Evolutionary conservation across 2,797 vertebrate species (phyloP).

Genomic region (Phoeniculus purpureus): DNA sequence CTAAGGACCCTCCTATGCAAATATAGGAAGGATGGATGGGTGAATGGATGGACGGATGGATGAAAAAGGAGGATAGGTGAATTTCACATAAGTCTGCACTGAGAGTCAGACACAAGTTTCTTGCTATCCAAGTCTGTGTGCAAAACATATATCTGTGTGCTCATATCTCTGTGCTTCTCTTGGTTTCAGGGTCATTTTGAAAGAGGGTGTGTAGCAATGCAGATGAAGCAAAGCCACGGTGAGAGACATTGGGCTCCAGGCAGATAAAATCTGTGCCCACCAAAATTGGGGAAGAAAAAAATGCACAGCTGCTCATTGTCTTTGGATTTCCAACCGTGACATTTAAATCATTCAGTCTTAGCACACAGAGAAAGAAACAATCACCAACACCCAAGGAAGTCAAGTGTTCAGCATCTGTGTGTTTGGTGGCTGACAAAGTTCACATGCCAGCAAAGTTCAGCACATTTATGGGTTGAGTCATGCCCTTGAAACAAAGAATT

Average conservation of each 20-base stretch:
- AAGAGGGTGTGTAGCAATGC: neutral
- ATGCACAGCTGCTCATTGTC: neutral
- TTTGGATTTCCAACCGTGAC: neutral
- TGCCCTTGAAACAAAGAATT: neutral
- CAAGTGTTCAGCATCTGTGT: neutral
- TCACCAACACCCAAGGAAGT: neutral
- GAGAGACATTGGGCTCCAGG: neutral
- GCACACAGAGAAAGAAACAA: neutral
- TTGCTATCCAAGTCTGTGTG: neutral
- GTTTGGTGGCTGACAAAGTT: neutral
- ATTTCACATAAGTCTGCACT: neutral
- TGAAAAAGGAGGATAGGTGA: neutral
- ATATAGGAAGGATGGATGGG: neutral
- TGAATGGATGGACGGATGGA: neutral
- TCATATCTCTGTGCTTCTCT: neutral
- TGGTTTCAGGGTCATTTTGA: neutral
- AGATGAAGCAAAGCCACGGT: neutral
- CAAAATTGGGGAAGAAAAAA: neutral
- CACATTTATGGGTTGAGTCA: neutral
- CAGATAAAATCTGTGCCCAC: neutral
- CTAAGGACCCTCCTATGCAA: neutral
- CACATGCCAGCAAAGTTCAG: neutral
- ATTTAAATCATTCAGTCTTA: neutral
- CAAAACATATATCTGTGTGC: too few relatives aligned
- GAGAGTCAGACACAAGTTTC: neutral